Percentiles rank a stretch among this genome's conserved stretches.
Conservation (phyloP, 2,888 invertebrate genomes). For the Xestia c-nigrum region DNA sequence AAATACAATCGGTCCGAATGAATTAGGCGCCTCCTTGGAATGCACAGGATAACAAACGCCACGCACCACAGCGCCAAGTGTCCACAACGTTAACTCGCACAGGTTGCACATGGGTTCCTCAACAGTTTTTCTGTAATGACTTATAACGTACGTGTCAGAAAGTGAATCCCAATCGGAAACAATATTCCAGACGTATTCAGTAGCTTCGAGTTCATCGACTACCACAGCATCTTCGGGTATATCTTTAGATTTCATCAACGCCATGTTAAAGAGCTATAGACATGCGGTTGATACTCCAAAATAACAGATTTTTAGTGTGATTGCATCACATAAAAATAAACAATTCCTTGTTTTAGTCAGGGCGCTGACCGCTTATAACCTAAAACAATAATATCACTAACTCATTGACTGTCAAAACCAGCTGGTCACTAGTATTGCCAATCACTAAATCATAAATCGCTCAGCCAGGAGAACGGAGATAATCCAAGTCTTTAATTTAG, state of each 20-base stretch:
- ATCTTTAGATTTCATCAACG: conserved; percentile 87
- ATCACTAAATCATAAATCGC: neutral
- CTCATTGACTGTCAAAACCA: conserved; percentile 35
- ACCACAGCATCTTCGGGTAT: conserved; percentile 92
- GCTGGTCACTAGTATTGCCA: conserved; percentile 31
- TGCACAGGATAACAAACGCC: neutral
- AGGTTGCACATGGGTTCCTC: neutral
- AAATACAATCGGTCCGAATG: neutral
- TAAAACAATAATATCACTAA: conserved; percentile 1
- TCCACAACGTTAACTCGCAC: neutral
- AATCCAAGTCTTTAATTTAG: neutral
- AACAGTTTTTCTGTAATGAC: conserved; percentile 35
- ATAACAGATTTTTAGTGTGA: neutral
- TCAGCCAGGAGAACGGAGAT: neutral
- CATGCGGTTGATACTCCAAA: neutral
- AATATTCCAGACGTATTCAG: conserved; percentile 90
- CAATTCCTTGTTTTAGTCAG: conserved; percentile 4
- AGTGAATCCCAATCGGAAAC: conserved; percentile 91
- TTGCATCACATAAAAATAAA: conserved; percentile 3
- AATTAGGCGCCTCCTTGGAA: neutral
- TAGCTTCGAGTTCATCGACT: conserved; percentile 90
- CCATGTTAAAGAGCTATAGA: conserved; percentile 82
- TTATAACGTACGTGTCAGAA: conserved; percentile 91
- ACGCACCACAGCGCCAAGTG: neutral
- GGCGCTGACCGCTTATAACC: conserved; percentile 28